A percentile compares a stretch with the other conserved stretches of the same genome.
Conservation (phyloP, 1,140 invertebrate genomes). For the Calephelis virginiensis region DNA sequence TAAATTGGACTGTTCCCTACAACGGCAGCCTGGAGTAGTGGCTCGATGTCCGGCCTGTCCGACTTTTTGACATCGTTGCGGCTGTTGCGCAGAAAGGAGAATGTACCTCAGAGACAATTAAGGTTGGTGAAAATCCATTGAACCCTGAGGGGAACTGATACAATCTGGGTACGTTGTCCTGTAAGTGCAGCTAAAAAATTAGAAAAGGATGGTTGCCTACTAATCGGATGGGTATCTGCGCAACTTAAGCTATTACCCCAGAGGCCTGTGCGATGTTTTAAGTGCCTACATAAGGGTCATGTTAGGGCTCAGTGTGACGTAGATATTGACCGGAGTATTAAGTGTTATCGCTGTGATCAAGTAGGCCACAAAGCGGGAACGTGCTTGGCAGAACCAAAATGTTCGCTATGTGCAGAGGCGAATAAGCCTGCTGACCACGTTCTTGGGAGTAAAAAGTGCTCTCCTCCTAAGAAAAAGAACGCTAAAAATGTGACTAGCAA, state of each 20-base stretch:
- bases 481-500: not conserved
- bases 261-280: not conserved
- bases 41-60: no score
- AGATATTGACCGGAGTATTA: not conserved
- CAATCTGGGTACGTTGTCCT: not conserved
- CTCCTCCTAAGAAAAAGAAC: not conserved
- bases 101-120: not conserved
- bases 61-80: not conserved
- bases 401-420: not conserved
- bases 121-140: not conserved
- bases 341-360: conserved; percentile 6
- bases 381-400: not conserved
- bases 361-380: not conserved
- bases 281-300: not conserved
- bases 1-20: no score
- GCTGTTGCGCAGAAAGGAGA: not conserved
- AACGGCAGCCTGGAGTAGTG: no score
- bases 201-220: not conserved
- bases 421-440: not conserved
- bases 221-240: not conserved
- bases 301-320: not conserved
- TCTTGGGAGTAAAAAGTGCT: not conserved
- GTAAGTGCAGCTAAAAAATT: not conserved
- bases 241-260: not conserved
- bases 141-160: not conserved